Base-by-base conservation (phyloP, 2,888 invertebrate species). In the Chymomyza caudatula region DNA sequence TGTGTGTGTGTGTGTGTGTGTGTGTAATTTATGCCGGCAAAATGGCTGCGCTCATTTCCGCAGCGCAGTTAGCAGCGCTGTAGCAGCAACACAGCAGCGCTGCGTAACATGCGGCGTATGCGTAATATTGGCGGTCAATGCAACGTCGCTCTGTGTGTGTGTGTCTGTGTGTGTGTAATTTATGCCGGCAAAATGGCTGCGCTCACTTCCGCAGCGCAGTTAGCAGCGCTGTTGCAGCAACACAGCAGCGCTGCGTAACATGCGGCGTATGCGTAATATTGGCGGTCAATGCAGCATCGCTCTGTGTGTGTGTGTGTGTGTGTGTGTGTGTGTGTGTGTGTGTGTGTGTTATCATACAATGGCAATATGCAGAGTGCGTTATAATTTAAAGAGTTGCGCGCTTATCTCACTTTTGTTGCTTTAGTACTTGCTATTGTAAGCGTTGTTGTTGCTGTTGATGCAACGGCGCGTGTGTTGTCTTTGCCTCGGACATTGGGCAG, bases 361-460 rank as follows among this genome's bases (percentile, higher is more conserved):
- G 60, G 49, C 42, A 15, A 54, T 25, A 54, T 51, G 8, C 52
- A 23, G 64, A 65, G 62, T 52, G n/a, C n/a, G 62, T 65, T 60
- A 65, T 67, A 76, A 71, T 53, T 63, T 57, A 17, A 19, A 54
- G 47, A 62, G 47, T 44, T 64, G 58, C 15, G 49, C 60, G 65
- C 60, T 63, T 53, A 15, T 62, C 37, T 58, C 51, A 53, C 29
- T 49, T 25, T 5, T 37, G 29, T 1, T 69, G 58, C 29, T 29
- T 13, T 29, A 60, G 37, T 54, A 43, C 23, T 43, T 55, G 5
- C 61, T 60, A 4, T 29, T 56, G n/a, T 55, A 58, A 25, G 54
- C 60, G 58, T 25, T 73, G 73, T 73, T 44, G 44, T 60, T 55
- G 52, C 8, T 67, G 59, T 60, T 51, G 66, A 54, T 53, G 60